Percentiles rank a stretch among this genome's conserved stretches.
Evolutionary conservation across 2,113 vertebrate species (phyloP).

Genomic region (Bettongia penicillata): DNA sequence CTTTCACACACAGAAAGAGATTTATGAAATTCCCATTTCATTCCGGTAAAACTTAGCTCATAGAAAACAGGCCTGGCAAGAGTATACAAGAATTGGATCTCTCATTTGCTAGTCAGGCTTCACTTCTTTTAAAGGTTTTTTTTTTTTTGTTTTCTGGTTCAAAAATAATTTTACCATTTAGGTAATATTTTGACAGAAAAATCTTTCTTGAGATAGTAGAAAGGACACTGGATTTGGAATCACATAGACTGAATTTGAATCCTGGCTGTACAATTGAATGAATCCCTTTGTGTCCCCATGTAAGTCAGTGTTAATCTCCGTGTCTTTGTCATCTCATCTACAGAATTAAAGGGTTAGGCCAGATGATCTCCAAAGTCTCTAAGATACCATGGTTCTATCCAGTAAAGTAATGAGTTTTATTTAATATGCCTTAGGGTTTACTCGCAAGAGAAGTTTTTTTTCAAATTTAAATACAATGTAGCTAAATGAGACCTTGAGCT

Average conservation of each 20-base stretch:
- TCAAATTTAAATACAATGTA: not conserved
- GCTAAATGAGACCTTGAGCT: not conserved
- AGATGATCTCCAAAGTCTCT: not conserved
- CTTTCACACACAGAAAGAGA: not conserved
- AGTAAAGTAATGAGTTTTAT: too few relatives aligned
- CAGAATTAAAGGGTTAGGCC: not conserved
- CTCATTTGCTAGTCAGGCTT: not conserved
- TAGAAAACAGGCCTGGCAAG: slow-evolving; percentile 6
- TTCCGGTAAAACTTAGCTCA: slow-evolving; percentile 49
- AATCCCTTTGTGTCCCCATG: not conserved
- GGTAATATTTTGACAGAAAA: not conserved
- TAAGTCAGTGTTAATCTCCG: not conserved
- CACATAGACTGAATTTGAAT: not conserved
- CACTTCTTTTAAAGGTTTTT: not conserved
- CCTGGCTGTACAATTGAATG: not conserved
- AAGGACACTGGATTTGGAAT: not conserved
- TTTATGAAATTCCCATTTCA: slow-evolving; percentile 16
- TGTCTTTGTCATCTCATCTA: not conserved
- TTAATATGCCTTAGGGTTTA: not conserved
- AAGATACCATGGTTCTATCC: too few relatives aligned
- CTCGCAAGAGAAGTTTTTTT: not conserved
- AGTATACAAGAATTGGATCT: slow-evolving; percentile 5
- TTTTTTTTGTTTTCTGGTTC: not conserved
- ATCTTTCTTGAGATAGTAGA: not conserved
- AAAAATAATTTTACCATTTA: slow-evolving; percentile 10